Base-by-base conservation (phyloP, 92 coral and sea anemone genomes). In the Palythoa caribaeorum region DNA sequence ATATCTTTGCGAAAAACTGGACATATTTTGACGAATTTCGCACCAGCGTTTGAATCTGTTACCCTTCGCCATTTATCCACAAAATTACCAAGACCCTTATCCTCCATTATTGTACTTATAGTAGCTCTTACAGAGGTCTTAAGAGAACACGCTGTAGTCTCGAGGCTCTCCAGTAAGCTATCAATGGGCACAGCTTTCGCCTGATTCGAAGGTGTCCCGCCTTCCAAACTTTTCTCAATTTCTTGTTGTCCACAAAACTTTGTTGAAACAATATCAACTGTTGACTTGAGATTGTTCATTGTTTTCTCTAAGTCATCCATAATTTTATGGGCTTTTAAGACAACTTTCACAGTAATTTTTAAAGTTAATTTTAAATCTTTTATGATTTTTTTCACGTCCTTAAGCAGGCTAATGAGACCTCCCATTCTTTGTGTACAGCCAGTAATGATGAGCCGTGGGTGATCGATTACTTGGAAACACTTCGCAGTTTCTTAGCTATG, bases 301-400 rank as follows among this genome's bases (percentile, higher is more conserved):
- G 63, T 77, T 36, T 86, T 73, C 62, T 86, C 89, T 11, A 86
- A 12, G 85, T 86, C 89, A 36, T 86, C 85, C 28, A 86, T 78
- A n/a, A 86, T 86, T 15, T 76, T 78, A 36, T 86, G 89, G 62
- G 57, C 83, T 76, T 86, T 86, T 21, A 86, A 78, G 17, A 86
- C 89, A 38, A 76, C 83, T 77, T 86, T 86, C 62, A 78, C 72
- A 8, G 89, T 86, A 47, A 74, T 16, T 76, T 77, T 86, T 17
- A 86, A 53, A 38, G 89, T 86, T 78, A 86, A 11, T 53, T 86
- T 86, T 57, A 86, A 76, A 62, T 86, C 89, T 44, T 85, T 50
- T 65, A 86, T 86, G 19, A 76, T 86, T 36, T 75, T 86, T 54
- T 76, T 86, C 44, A 86, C 38, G 47, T 86, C 89, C 63, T 84